phyloP scores from a whole-genome alignment of 2,113 vertebrate species.

The Morone saxatilis region DNA sequence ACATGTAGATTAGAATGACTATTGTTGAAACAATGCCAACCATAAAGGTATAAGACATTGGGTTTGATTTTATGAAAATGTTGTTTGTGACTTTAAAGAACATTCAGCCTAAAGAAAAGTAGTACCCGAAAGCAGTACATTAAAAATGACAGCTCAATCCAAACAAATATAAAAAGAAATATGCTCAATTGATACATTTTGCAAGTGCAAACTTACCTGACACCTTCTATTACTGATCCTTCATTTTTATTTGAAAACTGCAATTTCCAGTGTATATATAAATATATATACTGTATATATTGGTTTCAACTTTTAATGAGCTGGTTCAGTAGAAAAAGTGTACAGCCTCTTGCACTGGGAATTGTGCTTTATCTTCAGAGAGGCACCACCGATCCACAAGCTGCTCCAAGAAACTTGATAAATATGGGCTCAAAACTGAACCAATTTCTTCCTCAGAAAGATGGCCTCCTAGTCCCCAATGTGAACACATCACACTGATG shows the following conservation, averaged over 20 bases:
- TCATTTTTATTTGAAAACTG: too few species aligned
- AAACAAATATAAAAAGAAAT: too few species aligned
- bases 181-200: too few species aligned
- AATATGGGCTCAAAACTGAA: slow-evolving; percentile 34
- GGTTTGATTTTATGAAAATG: too few species aligned
- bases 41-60: too few species aligned
- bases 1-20: too few species aligned
- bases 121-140: background rate
- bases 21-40: background rate
- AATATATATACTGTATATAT: background rate
- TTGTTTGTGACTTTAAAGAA: too few species aligned
- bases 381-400: slow-evolving; percentile 29
- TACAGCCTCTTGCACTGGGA: background rate
- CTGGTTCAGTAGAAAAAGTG: background rate
- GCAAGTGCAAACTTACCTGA: too few species aligned
- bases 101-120: too few species aligned
- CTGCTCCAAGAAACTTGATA: slow-evolving; percentile 30
- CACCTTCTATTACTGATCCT: too few species aligned
- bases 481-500: slow-evolving; percentile 11
- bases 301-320: slow-evolving; percentile 39
- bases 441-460: slow-evolving; percentile 9
- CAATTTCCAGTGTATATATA: too few species aligned
- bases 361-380: slow-evolving; percentile 43
- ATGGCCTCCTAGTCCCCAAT: slow-evolving; percentile 1
- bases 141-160: background rate